Evolutionary conservation across 2,797 vertebrate species (phyloP).

Genomic region (Premnoplex brunnescens): DNA sequence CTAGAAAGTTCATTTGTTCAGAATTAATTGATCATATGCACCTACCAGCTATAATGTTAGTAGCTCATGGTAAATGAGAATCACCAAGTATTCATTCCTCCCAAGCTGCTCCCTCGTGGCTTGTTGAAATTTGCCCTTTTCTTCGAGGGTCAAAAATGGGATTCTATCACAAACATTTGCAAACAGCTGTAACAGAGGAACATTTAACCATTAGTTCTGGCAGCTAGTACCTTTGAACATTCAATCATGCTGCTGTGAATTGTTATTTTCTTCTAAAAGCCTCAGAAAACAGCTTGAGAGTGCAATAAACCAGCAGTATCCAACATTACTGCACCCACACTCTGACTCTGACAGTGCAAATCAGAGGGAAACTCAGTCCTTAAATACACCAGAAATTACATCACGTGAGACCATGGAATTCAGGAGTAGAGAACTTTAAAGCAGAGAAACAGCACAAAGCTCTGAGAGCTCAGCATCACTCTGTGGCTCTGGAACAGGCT

Average conservation of each 20-base stretch:
- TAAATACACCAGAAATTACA: background rate
- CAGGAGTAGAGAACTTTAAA: background rate
- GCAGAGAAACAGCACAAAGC: background rate
- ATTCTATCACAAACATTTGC: background rate
- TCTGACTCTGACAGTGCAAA: background rate
- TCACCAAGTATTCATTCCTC: background rate
- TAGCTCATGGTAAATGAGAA: background rate
- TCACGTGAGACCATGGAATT: background rate
- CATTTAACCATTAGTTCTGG: background rate
- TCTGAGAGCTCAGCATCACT: too few relatives aligned
- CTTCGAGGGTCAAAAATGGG: background rate
- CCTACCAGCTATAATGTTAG: fast-evolving
- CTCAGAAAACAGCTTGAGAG: background rate
- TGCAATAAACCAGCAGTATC: background rate
- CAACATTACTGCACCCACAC: too few relatives aligned
- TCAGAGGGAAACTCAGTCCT: background rate
- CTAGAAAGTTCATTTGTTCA: background rate
- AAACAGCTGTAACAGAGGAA: background rate
- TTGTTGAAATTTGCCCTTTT: background rate
- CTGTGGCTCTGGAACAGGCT: too few relatives aligned
- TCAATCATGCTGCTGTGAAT: background rate
- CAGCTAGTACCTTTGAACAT: background rate
- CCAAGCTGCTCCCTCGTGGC: background rate
- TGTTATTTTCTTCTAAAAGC: background rate
- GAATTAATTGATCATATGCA: background rate